Evolutionary conservation across 2,797 vertebrate species (phyloP), one percentile per base, ranked within the genome.

Genomic region (Darevskia mixta): DNA sequence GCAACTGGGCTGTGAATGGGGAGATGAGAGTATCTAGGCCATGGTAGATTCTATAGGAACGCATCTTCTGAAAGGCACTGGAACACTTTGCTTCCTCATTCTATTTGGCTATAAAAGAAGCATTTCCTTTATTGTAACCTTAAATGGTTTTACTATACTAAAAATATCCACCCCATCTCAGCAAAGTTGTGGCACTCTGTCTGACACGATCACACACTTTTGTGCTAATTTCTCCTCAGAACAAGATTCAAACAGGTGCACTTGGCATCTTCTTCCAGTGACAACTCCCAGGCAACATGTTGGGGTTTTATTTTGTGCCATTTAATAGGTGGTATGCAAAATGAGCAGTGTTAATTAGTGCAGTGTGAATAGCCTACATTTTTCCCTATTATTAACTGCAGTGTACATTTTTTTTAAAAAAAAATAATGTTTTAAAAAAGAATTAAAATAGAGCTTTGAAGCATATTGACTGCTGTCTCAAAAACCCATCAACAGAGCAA

Each of bases 101-200:
- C 78, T 75, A 75, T 4, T n/a, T 81, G n/a, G 23, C 76, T 87
- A 3, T 71, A 87, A 89, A 81, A 80, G 35, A 87, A 58, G 67
- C 15, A 35, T 35, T 55, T 29, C 18, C 43, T 86, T 67, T 82
- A 3, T 58, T 66, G 73, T 86, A 77, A 86, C 2, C 1, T 76
- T 38, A 13, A 82, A 5, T 73, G 79, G 82, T n/a, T 61, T 87
- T 38, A 43, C 27, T 76, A 23, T 27, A 55, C 61, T 88, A 3
- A 17, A 0, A 29, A 61, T 91, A 89, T 86, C 83, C 73, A 67
- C 41, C 41, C n/a, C 61, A 49, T 64, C 41, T 64, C n/a, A 49
- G 29, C 38, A 84, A 64, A n/a, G 43, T 17, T 35, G 9, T 32
- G 64, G 2, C 32, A 4, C 32, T 75, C n/a, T 85, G 90, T 92